Percentiles rank a stretch among this genome's conserved stretches.
Conservation (phyloP, 2,113 vertebrate genomes). For the Phodopus roborovskii region DNA sequence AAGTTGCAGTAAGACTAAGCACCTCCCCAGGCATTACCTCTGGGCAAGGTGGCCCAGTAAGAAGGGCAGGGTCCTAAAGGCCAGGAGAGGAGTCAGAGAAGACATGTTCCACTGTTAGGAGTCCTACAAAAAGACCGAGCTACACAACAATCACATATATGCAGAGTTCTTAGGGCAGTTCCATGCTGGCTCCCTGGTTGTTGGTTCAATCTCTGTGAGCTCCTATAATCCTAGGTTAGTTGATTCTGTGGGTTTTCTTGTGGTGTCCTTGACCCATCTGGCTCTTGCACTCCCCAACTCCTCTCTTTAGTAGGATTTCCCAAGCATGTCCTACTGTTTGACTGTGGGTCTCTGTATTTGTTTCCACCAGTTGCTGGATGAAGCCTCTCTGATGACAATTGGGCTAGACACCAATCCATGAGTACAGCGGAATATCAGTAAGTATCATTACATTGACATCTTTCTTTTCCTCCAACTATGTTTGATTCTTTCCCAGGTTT, state of each 20-base stretch:
- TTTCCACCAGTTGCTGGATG: not conserved
- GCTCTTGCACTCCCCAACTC: not conserved
- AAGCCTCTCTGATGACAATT: not conserved
- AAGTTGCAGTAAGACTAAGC: not conserved
- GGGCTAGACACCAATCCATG: not conserved
- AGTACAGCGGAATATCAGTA: not conserved
- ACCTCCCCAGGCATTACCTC: not conserved
- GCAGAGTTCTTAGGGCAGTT: not conserved
- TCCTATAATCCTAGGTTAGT: not conserved
- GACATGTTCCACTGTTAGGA: not conserved
- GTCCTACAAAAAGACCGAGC: not conserved
- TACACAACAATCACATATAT: not conserved
- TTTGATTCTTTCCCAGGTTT: no score
- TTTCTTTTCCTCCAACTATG: no score
- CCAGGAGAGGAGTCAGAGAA: not conserved
- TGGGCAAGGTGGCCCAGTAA: not conserved
- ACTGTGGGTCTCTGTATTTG: not conserved
- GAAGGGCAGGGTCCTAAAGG: not conserved
- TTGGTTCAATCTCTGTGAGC: not conserved
- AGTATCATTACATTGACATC: no score
- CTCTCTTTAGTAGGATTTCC: not conserved
- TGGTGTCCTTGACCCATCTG: not conserved
- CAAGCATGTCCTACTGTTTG: not conserved
- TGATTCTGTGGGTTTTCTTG: not conserved
- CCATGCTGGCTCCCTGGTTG: not conserved